Percentiles rank a stretch among this genome's conserved stretches.
phyloP scores from a whole-genome alignment of 2,113 vertebrate species.

The Catagonus wagneri region DNA sequence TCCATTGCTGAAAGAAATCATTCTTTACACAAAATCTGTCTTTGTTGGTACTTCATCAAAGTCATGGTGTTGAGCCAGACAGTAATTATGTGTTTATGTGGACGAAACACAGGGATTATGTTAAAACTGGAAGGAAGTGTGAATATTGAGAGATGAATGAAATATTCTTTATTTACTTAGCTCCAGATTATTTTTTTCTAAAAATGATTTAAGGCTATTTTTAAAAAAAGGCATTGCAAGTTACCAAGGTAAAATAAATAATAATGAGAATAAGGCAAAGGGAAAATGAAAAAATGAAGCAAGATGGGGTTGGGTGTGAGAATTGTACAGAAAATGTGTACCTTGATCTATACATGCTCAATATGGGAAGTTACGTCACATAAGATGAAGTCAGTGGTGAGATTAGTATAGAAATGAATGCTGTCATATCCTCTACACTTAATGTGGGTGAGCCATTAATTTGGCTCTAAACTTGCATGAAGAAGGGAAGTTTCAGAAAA shows the following conservation, averaged over 20 bases:
- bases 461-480: neutral
- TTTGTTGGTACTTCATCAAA: neutral
- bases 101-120: neutral
- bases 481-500: conserved; percentile 17
- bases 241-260: neutral
- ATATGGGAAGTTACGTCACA: neutral
- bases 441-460: neutral
- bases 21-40: neutral
- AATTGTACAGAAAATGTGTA: neutral
- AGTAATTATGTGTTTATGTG: conserved; percentile 8
- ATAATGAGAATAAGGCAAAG: neutral
- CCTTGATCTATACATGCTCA: neutral
- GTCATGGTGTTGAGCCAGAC: neutral
- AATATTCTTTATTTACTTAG: conserved; percentile 26
- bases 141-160: conserved; percentile 38
- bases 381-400: neutral
- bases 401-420: neutral
- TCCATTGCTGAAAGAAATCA: neutral
- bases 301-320: neutral
- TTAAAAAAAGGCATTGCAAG: neutral
- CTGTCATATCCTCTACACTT: neutral
- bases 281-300: neutral
- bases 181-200: conserved; percentile 18
- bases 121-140: conserved; percentile 23
- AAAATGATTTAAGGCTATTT: neutral